Base-by-base conservation (phyloP, 2,797 vertebrate genomes). In the Psittacula derbiana region DNA sequence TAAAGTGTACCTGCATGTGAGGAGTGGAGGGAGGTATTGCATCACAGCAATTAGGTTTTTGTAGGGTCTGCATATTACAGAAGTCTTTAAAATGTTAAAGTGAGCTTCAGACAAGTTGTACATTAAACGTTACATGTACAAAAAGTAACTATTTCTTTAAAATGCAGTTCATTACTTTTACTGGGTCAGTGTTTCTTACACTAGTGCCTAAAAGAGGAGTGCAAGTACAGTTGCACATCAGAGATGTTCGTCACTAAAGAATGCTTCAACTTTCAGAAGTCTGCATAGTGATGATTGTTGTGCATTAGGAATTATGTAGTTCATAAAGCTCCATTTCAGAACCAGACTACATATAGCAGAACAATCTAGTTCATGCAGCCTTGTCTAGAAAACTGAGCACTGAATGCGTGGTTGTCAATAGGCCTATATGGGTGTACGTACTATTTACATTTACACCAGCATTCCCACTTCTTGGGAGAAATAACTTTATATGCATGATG, bases 381-480 rank as follows among this genome's bases (percentile, higher is more conserved):
- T 46, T 50, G 28, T 79, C 65, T 62, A 52, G 72, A 91, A 44
- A 43, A 25, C 67, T 67, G 31, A 64, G 67, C 16, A 18, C 43
- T 21, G 10, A 72, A 58, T 44, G 57, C 19, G 2, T 13, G 47
- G 19, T 57, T 49, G 55, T 80, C 76, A 70, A n/a, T 36, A 52
- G 40, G 16, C 53, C 7, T 12, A 8, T 38, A 31, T 12, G 31
- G 81, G 33, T 52, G 73, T 60, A 90, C 91, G 89, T 86, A 74
- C 43, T 15, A 24, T n/a, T n/a, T n/a, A n/a, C 95, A 97, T 97
- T 97, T 93, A 96, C 55, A 90, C 57, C 71, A 81, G 70, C 50
- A 61, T 47, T 58, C 11, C 57, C 60, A 44, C 83, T 91, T 84
- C 82, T 82, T 69, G 53, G 30, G 71, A 94, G 93, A 80, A 94